phyloP scores from a whole-genome alignment of 2,888 invertebrate species.

The Pherbina coryleti region DNA sequence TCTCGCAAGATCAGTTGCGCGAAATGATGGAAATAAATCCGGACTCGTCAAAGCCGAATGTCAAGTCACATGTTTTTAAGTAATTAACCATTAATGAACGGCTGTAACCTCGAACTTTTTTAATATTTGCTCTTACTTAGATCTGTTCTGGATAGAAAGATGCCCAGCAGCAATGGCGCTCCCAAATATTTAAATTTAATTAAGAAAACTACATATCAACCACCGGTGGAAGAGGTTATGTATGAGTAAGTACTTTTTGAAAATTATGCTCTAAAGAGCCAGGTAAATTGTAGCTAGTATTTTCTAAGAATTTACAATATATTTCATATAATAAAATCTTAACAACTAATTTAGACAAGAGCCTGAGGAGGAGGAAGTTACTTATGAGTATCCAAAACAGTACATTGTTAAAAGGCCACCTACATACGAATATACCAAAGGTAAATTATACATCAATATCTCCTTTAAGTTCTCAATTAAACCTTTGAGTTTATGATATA shows the following conservation, averaged over 20 bases:
- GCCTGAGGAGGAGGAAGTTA: conserved; percentile 42
- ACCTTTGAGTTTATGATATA: conserved; percentile 1
- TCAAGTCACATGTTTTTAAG: conserved; percentile 32
- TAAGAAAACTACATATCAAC: conserved; percentile 49
- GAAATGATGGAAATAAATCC: conserved; percentile 72
- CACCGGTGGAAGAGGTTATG: conserved; percentile 3
- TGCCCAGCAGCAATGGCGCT: conserved; percentile 49
- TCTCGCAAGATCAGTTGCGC: conserved; percentile 83
- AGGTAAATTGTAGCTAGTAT: too few relatives aligned
- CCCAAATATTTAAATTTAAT: conserved; percentile 60
- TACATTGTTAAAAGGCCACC: conserved; percentile 34
- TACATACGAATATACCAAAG: conserved; percentile 47
- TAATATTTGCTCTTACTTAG: conserved; percentile 46
- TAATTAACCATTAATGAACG: conserved; percentile 14
- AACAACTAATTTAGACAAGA: conserved; percentile 36
- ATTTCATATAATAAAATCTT: neutral
- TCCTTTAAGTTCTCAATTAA: too few relatives aligned
- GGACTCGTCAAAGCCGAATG: conserved; percentile 44
- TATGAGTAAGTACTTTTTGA: conserved; percentile 43
- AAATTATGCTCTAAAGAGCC: too few relatives aligned
- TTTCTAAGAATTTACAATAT: too few relatives aligned
- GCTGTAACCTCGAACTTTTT: conserved; percentile 34
- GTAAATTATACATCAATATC: conserved; percentile 35
- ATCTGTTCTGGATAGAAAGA: conserved; percentile 60
- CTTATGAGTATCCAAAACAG: conserved; percentile 32